Percentiles rank a stretch among this genome's conserved stretches.
phyloP scores from a whole-genome alignment of 1,140 invertebrate species.

The Meloidogyne chitwoodi region DNA sequence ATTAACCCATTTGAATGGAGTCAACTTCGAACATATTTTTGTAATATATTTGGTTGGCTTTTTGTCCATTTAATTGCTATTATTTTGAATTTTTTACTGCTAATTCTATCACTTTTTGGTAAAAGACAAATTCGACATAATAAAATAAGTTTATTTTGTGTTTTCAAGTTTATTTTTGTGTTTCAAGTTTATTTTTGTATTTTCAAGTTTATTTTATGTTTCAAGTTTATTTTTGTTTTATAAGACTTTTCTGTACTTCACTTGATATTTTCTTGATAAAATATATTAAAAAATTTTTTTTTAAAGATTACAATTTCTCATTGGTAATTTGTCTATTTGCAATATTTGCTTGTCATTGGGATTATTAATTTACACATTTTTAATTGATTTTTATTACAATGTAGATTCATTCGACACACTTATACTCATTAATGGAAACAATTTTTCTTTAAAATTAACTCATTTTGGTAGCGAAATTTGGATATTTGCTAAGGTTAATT shows the following conservation, averaged over 20 bases:
- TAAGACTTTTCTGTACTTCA: no score
- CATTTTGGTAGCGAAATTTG: slow-evolving; percentile 21
- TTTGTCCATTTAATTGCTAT: slow-evolving; percentile 3
- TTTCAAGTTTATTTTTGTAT: background rate
- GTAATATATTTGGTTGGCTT: background rate
- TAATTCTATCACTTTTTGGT: background rate
- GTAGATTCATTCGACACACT: slow-evolving; percentile 40
- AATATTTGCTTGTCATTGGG: slow-evolving; percentile 32
- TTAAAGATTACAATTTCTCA: slow-evolving; percentile 24
- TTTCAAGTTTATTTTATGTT: background rate
- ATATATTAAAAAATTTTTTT: background rate
- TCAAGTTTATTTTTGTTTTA: background rate
- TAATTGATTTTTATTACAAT: slow-evolving; percentile 42
- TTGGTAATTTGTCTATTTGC: slow-evolving; percentile 37
- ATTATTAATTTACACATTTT: slow-evolving; percentile 37
- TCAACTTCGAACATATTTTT: background rate
- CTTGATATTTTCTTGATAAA: no score
- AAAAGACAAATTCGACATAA: slow-evolving; percentile 1
- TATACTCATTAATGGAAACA: slow-evolving; percentile 16
- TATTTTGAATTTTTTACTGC: slow-evolving; percentile 2
- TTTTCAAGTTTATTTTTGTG: background rate
- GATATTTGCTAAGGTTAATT: slow-evolving; percentile 35
- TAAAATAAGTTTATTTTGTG: background rate
- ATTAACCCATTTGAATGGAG: background rate
- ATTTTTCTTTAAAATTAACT: background rate